These are phyloP conservation scores for Scaptomyza tumidula DNA, from an alignment of 2,888 invertebrate species.

Conservation along the genomic window DNA sequence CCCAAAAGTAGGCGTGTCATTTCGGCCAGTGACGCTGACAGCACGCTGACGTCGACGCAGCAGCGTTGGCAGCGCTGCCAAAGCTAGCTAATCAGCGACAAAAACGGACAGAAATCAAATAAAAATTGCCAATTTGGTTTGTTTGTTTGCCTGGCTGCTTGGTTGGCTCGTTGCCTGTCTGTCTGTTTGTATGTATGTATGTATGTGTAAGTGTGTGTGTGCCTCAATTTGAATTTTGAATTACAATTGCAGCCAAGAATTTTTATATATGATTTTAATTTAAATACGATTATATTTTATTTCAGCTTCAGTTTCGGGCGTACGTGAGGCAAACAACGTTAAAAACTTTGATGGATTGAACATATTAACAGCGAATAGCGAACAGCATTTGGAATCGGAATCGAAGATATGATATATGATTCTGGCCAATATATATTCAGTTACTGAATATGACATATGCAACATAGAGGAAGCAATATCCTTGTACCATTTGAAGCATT, in stretches of 20 bases:
- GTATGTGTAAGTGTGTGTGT: conserved; percentile 27
- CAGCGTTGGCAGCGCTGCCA: conserved; percentile 13
- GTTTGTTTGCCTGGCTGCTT: conserved; percentile 40
- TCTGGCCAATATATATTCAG: conserved; percentile 1
- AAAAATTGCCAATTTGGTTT: conserved; percentile 70
- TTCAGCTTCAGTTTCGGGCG: conserved; percentile 27
- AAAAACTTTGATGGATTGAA: conserved; percentile 42
- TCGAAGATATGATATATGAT: conserved; percentile 22
- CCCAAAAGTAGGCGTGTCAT: conserved; percentile 55
- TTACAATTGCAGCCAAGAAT: conserved; percentile 71
- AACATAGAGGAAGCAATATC: conserved; percentile 29
- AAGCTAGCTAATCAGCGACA: conserved; percentile 66
- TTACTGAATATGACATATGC: conserved; percentile 26
- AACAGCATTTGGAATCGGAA: conserved; percentile 1
- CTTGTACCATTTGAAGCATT: conserved; percentile 19
- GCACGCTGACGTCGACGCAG: conserved; percentile 11
- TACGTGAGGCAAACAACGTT: conserved; percentile 64
- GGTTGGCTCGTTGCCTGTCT: not conserved
- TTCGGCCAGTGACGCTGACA: conserved; percentile 20
- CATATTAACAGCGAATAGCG: not conserved
- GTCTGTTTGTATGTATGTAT: conserved; percentile 8
- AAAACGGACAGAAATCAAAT: conserved; percentile 74
- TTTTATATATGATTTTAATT: conserved; percentile 67
- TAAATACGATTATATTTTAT: conserved; percentile 44
- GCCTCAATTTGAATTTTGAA: conserved; percentile 64